Evolutionary conservation across 2,888 invertebrate genomes (phyloP).

Genomic region (Drosophila differens): DNA sequence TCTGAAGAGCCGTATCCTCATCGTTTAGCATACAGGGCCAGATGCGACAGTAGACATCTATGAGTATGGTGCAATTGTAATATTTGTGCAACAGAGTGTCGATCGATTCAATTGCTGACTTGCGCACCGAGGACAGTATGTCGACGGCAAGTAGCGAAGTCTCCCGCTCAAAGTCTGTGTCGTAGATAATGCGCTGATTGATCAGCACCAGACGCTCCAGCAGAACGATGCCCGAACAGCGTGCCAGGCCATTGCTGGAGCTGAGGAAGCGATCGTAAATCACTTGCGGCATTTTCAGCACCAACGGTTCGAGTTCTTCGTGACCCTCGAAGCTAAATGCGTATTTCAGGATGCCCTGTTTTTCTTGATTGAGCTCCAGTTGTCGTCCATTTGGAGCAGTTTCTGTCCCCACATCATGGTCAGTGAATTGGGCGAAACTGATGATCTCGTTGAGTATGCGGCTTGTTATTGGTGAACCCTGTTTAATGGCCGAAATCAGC

Average conservation of each 20-base stretch:
- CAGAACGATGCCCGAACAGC: conserved; percentile 81
- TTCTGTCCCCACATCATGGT: conserved; percentile 60
- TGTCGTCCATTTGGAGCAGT: conserved; percentile 65
- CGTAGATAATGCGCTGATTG: conserved; percentile 83
- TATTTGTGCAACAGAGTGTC: conserved; percentile 79
- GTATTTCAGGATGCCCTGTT: conserved; percentile 67
- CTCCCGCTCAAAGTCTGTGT: conserved; percentile 83
- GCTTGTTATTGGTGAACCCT: conserved; percentile 79
- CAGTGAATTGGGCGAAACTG: conserved; percentile 70
- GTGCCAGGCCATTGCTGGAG: conserved; percentile 73
- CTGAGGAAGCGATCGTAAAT: conserved; percentile 77
- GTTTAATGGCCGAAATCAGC: conserved; percentile 69
- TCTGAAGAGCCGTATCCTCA: conserved; percentile 78
- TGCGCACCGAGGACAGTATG: conserved; percentile 79
- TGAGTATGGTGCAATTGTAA: conserved; percentile 83
- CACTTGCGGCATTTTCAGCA: conserved; percentile 78
- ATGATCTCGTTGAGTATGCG: conserved; percentile 82
- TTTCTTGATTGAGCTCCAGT: conserved; percentile 78
- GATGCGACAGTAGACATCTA: conserved; percentile 84
- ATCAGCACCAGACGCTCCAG: conserved; percentile 78
- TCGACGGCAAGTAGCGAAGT: conserved; percentile 76
- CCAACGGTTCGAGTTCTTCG: conserved; percentile 69
- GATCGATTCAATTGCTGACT: conserved; percentile 76
- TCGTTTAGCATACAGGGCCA: conserved; percentile 82
- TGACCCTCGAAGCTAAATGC: conserved; percentile 82